Evolutionary conservation across 2,113 vertebrate species (phyloP).

Genomic region (Xenopus laevis): DNA sequence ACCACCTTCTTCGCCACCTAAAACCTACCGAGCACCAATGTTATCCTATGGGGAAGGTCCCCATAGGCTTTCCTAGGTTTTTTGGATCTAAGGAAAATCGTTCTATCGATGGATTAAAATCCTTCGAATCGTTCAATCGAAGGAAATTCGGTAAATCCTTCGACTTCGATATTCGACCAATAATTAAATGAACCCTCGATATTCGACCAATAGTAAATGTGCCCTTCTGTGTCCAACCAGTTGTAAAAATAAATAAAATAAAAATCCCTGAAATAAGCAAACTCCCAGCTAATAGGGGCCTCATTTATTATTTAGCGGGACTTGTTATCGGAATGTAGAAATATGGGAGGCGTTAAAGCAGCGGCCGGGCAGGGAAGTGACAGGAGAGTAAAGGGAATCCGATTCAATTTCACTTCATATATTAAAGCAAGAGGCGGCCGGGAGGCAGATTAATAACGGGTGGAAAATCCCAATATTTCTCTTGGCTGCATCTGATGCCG

Average conservation of each 20-base stretch:
- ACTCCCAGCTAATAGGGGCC: conserved; percentile 67
- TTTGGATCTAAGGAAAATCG: too few species aligned
- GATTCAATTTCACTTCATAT: conserved; percentile 63
- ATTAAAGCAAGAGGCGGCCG: conserved; percentile 63
- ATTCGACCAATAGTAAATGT: too few species aligned
- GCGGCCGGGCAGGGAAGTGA: conserved; percentile 48
- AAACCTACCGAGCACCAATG: too few species aligned
- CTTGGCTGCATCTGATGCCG: conserved; percentile 54
- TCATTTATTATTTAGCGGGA: conserved; percentile 76
- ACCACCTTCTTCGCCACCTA: too few species aligned
- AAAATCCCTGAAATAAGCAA: conserved; percentile 65
- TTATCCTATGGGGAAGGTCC: too few species aligned
- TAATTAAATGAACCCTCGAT: too few species aligned
- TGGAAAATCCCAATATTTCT: conserved; percentile 57
- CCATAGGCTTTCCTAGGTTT: too few species aligned
- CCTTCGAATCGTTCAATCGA: too few species aligned
- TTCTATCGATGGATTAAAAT: too few species aligned
- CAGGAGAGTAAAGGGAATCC: conserved; percentile 56
- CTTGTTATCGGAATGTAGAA: conserved; percentile 69
- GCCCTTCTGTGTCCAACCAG: conserved; percentile 51
- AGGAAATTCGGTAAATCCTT: too few species aligned
- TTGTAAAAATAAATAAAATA: conserved; percentile 53
- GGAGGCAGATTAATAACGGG: conserved; percentile 65
- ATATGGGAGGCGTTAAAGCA: conserved; percentile 66
- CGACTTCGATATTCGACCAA: too few species aligned